A percentile compares a stretch with the other conserved stretches of the same genome.
Conservation (phyloP, 2,797 vertebrate species). For the Sebastes oblongus region DNA sequence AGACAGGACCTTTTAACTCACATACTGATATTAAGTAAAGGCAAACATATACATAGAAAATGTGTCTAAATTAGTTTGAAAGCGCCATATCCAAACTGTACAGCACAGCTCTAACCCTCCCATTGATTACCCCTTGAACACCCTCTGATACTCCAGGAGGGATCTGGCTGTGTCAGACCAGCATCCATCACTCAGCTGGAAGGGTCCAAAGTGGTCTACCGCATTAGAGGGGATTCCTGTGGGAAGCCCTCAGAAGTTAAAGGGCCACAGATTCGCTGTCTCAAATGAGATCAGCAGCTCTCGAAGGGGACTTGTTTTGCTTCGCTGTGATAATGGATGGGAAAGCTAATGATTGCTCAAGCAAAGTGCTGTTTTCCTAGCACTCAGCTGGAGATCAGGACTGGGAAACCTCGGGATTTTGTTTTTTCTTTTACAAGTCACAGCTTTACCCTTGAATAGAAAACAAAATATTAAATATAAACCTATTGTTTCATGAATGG, state of each 20-base stretch:
- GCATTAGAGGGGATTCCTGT: constrained; percentile 60
- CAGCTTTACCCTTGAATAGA: constrained; percentile 3
- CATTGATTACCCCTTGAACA: constrained; percentile 25
- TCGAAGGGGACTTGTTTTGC: constrained; percentile 51
- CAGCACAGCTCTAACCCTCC: constrained; percentile 12
- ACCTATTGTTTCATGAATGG: constrained; percentile 30
- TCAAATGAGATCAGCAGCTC: constrained; percentile 58
- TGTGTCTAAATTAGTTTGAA: neutral
- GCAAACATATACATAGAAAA: neutral
- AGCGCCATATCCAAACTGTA: neutral
- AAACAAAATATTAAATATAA: constrained; percentile 31
- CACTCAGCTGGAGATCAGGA: neutral
- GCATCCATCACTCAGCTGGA: constrained; percentile 65
- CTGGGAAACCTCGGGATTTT: neutral
- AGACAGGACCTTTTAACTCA: neutral
- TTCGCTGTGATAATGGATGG: constrained; percentile 42
- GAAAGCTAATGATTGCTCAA: constrained; percentile 24
- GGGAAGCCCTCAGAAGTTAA: constrained; percentile 62
- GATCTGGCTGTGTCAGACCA: constrained; percentile 36
- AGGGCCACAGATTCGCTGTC: constrained; percentile 35
- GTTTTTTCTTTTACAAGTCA: neutral
- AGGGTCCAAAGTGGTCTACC: constrained; percentile 40
- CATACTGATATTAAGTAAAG: neutral
- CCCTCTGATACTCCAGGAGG: constrained; percentile 2
- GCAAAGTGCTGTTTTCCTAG: constrained; percentile 26